Base-by-base conservation (phyloP, 2,113 vertebrate species). In the Mesitornis unicolor region DNA sequence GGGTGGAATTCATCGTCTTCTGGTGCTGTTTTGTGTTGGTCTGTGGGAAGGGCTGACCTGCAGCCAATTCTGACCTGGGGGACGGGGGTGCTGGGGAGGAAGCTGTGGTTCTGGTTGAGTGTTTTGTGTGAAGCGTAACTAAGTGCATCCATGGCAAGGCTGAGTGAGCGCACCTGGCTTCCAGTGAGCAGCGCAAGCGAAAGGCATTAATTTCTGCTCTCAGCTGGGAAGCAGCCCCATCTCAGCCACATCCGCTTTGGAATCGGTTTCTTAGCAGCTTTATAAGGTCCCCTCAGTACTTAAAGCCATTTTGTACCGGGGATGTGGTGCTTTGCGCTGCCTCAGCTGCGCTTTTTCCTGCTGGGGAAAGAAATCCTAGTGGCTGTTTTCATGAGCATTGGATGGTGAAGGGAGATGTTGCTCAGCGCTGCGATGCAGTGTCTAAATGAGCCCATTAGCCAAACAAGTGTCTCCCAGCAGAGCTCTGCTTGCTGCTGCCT, bases 141-240 rank as follows among this genome's bases (percentile, higher is more conserved):
- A 3, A 25, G 31, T 7, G 2, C 4, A 5, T 4, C 12, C 2
- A 8, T 35, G 16, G 70, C 13, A 3, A 21, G 50, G 40, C 56
- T 19, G 47, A 33, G 40, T 2, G n/a, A 12, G 3, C 0, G 47
- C 21, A 1, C 7, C 5, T 8, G 26, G 7, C 18, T 4, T 3
- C 8, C 8, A 2, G 35, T 10, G 79, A 20, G 17, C 21, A 10
- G 24, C 11, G 31, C 10, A 6, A 33, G 40, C 1, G 3, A 15
- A 14, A 17, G 53, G 26, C 2, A 33, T 13, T 63, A 20, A 1
- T 8, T 35, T 26, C n/a, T 17, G 50, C n/a, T 22, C 29, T 15
- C 38, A 8, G 45, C 64, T 22, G 19, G 54, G 47, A 8, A 17
- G 13, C 11, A n/a, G 0, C 13, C 2, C 33, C 48, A 2, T 3